phyloP scores from a whole-genome alignment of 2,888 invertebrate species.

The Taphrorychus bicolor region DNA sequence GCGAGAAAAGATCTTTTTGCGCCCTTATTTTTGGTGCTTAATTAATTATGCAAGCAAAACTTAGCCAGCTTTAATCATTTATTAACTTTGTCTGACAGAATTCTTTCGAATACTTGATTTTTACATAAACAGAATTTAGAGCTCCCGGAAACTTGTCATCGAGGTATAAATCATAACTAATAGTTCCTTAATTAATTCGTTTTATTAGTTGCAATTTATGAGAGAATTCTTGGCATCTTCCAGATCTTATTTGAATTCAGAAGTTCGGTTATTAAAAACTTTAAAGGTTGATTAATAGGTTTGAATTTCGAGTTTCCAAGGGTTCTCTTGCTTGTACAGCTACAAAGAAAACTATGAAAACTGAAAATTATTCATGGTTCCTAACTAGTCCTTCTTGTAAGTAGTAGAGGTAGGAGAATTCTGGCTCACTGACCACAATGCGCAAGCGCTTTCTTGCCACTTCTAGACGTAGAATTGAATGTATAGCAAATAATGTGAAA shows the following conservation, averaged over 20 bases:
- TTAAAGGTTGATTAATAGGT: not conserved
- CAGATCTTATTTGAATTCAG: not conserved
- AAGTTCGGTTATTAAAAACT: not conserved
- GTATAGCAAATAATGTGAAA: no score
- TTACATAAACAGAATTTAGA: slow-evolving; percentile 32
- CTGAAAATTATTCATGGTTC: no score
- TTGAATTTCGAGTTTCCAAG: no score
- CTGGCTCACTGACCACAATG: no score
- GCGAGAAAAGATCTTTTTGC: slow-evolving; percentile 40
- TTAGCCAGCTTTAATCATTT: slow-evolving; percentile 42
- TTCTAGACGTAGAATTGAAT: no score
- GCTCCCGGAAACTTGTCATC: not conserved
- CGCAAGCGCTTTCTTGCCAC: no score
- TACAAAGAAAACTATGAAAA: no score
- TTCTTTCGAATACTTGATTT: slow-evolving; percentile 40
- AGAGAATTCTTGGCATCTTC: not conserved
- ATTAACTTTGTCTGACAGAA: slow-evolving; percentile 40
- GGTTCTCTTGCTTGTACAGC: no score
- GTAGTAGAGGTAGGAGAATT: no score
- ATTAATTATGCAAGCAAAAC: slow-evolving; percentile 46
- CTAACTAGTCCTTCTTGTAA: no score
- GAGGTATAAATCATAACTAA: not conserved
- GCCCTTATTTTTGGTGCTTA: slow-evolving; percentile 42
- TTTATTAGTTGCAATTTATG: not conserved
- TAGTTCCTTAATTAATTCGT: slow-evolving; percentile 1